Conservation (phyloP, 2,888 invertebrate species). For the Trichopria drosophilae region DNA sequence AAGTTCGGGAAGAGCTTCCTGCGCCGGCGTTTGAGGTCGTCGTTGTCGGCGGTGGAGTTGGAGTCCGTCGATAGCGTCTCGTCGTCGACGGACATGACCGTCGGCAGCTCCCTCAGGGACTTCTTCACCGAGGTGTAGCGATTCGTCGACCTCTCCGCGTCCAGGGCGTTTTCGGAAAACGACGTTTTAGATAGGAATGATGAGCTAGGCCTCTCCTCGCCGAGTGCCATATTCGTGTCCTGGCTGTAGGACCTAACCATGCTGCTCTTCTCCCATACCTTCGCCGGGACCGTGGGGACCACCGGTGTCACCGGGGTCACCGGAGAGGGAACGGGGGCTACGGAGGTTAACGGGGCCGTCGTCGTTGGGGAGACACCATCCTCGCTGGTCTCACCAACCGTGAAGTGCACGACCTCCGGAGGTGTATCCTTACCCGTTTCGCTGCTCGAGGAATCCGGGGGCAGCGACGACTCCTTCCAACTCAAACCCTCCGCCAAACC, state of each 20-base stretch:
- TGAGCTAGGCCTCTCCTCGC: constrained; percentile 34
- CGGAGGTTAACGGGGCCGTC: constrained; percentile 22
- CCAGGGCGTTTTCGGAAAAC: constrained; percentile 61
- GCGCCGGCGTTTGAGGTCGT: constrained; percentile 65
- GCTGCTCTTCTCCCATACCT: constrained; percentile 30
- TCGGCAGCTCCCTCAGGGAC: constrained; percentile 47
- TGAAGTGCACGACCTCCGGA: constrained; percentile 55
- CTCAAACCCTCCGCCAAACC: constrained; percentile 48
- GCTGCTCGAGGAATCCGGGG: constrained; percentile 64
- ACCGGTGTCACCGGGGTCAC: constrained; percentile 8
- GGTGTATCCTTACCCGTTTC: constrained; percentile 62
- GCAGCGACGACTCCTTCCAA: constrained; percentile 59
- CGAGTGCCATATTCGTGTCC: constrained; percentile 57
- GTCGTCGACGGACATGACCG: constrained; percentile 62
- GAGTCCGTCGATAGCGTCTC: constrained; percentile 72
- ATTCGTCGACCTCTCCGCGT: constrained; percentile 36
- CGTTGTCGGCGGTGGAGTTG: constrained; percentile 66
- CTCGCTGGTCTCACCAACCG: constrained; percentile 47
- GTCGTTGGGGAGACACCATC: constrained; percentile 32
- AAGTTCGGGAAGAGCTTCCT: constrained; percentile 68
- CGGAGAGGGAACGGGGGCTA: constrained; percentile 12
- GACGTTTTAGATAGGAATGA: constrained; percentile 59
- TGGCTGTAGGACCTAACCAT: constrained; percentile 62
- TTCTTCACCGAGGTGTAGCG: constrained; percentile 34
- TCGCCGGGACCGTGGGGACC: constrained; percentile 17